phyloP scores from a whole-genome alignment of 1,140 invertebrate species.

The Whitmania pigra region DNA sequence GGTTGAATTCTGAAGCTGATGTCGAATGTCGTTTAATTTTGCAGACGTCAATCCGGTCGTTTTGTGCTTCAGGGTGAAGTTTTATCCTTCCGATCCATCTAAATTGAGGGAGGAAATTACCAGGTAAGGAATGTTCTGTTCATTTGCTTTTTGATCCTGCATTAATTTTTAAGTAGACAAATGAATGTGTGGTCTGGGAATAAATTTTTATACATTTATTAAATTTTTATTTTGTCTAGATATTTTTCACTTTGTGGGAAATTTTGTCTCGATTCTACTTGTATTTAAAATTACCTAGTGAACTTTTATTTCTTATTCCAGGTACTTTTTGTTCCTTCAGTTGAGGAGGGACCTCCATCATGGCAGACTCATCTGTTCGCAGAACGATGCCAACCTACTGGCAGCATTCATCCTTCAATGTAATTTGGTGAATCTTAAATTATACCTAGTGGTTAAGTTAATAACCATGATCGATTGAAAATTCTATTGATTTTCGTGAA shows the following conservation, averaged over 20 bases:
- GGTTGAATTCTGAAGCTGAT: background rate
- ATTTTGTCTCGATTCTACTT: too few species aligned
- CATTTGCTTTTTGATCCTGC: background rate
- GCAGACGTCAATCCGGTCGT: conserved; percentile 38
- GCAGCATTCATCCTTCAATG: conserved; percentile 86
- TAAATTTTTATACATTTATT: background rate
- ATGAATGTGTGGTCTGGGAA: too few species aligned
- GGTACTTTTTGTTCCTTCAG: conserved; percentile 83
- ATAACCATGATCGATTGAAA: too few species aligned
- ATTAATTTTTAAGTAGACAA: too few species aligned
- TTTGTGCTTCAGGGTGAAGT: conserved; percentile 42
- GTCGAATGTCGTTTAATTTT: conserved; percentile 1
- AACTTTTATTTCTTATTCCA: conserved; percentile 30
- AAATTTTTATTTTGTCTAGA: background rate
- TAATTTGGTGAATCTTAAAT: conserved; percentile 43
- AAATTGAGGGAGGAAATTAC: conserved; percentile 41
- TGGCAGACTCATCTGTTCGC: conserved; percentile 78
- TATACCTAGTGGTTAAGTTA: background rate
- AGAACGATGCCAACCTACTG: conserved; percentile 71
- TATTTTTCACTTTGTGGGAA: background rate
- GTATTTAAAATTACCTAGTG: too few species aligned
- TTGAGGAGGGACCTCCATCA: conserved; percentile 79
- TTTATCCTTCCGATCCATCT: conserved; percentile 40
- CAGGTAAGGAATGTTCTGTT: conserved; percentile 28
- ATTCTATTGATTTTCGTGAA: too few species aligned